Conservation (phyloP, 2,888 invertebrate species). For the Apamea anceps region DNA sequence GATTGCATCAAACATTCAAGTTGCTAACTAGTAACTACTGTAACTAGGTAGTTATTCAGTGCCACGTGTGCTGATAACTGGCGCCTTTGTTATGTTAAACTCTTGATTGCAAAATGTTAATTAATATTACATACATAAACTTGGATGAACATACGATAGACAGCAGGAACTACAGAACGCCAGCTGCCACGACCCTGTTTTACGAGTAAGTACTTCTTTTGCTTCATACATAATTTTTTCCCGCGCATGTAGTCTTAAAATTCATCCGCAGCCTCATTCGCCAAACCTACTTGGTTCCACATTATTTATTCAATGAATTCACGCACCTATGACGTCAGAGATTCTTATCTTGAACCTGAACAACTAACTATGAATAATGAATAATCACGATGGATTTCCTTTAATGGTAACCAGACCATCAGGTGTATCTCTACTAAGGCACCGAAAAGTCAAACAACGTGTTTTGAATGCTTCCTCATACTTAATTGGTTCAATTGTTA, state of each 20-base stretch:
- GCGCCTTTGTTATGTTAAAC: constrained; percentile 37
- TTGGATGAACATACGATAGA: too few species aligned
- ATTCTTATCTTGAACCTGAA: constrained; percentile 1
- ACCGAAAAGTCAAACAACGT: not conserved
- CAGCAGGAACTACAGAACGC: too few species aligned
- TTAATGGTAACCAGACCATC: not conserved
- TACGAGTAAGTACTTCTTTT: too few species aligned
- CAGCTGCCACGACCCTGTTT: too few species aligned
- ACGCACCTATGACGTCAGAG: not conserved
- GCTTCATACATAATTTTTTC: too few species aligned
- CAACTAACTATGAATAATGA: constrained; percentile 9
- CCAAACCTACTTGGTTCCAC: not conserved
- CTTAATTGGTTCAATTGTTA: not conserved
- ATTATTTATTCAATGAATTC: constrained; percentile 4
- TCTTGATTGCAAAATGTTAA: constrained; percentile 33
- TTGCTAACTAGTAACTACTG: not conserved
- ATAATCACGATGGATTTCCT: constrained; percentile 1
- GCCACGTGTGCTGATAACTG: constrained; percentile 42
- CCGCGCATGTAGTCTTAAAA: not conserved
- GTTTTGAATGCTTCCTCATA: not conserved
- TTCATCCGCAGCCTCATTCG: not conserved
- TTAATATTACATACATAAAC: constrained; percentile 1
- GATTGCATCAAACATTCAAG: constrained; percentile 46
- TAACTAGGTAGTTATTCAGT: constrained; percentile 12
- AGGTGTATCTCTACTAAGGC: not conserved